Percentiles rank a stretch among this genome's conserved stretches.
These are phyloP conservation scores for Pygoscelis antarcticus DNA, from an alignment of 2,113 vertebrate species.

Conservation along the genomic window DNA sequence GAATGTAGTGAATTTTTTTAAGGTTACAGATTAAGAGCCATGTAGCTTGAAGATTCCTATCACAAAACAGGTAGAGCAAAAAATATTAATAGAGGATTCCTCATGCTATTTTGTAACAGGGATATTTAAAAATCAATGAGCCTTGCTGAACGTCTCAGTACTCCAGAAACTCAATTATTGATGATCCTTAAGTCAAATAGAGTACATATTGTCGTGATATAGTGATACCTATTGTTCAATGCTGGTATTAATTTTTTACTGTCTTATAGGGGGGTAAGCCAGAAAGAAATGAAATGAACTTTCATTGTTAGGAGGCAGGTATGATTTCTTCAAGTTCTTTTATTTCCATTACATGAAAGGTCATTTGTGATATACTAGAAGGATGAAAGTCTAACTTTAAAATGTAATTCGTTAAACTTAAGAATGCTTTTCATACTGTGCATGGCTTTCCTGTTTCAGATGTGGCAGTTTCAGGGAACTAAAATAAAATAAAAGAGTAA, in stretches of 20 bases:
- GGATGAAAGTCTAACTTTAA: background rate
- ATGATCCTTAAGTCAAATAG: background rate
- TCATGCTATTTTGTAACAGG: background rate
- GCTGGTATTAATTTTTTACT: background rate
- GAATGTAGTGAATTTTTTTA: background rate
- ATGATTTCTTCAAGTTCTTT: background rate
- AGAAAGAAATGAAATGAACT: background rate
- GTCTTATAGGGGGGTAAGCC: background rate
- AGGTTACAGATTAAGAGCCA: background rate
- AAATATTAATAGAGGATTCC: background rate
- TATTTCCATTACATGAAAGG: background rate
- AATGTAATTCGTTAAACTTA: background rate
- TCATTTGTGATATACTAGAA: background rate
- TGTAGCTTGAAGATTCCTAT: background rate
- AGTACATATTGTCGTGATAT: background rate
- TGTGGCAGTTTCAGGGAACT: background rate
- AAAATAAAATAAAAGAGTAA: background rate
- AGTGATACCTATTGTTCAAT: background rate
- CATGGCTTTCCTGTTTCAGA: background rate
- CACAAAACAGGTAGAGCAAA: background rate
- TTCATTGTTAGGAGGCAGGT: background rate
- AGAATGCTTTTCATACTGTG: background rate
- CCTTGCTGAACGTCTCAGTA: background rate
- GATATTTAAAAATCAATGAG: background rate
- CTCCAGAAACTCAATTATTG: background rate